Conservation (phyloP, 2,797 vertebrate genomes). For the Spheniscus humboldti region DNA sequence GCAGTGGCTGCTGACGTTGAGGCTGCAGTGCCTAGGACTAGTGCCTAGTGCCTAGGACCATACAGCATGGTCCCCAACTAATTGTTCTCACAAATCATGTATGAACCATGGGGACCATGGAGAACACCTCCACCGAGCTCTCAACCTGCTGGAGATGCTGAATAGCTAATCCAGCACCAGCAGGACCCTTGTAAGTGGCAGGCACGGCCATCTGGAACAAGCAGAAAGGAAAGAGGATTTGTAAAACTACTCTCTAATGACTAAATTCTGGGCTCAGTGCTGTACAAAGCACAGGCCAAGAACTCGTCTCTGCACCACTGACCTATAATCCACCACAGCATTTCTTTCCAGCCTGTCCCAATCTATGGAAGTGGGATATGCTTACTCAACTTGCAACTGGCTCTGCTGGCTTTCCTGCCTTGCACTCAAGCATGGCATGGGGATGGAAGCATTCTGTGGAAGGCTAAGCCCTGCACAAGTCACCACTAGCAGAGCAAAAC, state of each 20-base stretch:
- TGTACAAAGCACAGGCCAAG: not conserved
- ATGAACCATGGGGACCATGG: not conserved
- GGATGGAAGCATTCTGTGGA: not conserved
- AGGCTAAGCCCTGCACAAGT: not conserved
- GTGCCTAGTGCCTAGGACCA: not conserved
- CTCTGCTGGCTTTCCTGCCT: not conserved
- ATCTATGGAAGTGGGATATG: not conserved
- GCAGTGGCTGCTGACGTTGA: not conserved
- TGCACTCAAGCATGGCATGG: not conserved
- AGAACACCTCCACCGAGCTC: not conserved
- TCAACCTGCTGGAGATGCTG: not conserved
- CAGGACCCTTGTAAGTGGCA: not conserved
- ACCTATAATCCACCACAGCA: not conserved
- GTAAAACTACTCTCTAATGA: not conserved
- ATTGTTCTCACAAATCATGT: not conserved
- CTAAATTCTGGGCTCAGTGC: not conserved
- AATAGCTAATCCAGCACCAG: not conserved
- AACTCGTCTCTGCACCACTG: not conserved
- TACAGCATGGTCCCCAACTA: not conserved
- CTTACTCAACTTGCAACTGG: not conserved
- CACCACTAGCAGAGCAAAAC: not conserved
- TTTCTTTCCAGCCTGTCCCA: not conserved
- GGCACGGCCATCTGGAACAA: not conserved
- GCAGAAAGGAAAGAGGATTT: not conserved
- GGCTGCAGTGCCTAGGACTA: not conserved